Percentiles rank a stretch among this genome's conserved stretches.
These are phyloP conservation scores for Amyelois transitella DNA, from an alignment of 1,140 invertebrate genomes.

Conservation along the genomic window DNA sequence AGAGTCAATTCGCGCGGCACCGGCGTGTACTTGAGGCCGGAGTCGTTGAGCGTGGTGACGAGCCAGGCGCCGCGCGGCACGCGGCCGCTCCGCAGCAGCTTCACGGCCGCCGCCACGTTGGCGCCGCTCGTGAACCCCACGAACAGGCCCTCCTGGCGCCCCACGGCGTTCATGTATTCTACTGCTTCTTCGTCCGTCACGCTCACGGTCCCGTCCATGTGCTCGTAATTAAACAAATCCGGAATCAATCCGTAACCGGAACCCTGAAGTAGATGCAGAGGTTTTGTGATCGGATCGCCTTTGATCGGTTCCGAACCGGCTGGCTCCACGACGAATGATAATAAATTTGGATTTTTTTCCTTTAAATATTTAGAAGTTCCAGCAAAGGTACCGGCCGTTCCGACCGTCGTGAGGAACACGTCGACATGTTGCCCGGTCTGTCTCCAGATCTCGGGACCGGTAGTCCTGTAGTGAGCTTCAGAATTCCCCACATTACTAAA, in stretches of 20 bases:
- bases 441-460: slow-evolving; percentile 61
- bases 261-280: slow-evolving; percentile 57
- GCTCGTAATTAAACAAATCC: slow-evolving; percentile 45
- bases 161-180: slow-evolving; percentile 51
- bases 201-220: slow-evolving; percentile 46
- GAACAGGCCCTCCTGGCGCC: slow-evolving; percentile 54
- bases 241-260: slow-evolving; percentile 61
- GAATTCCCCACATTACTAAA: slow-evolving; percentile 48
- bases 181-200: slow-evolving; percentile 54
- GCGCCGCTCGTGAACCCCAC: slow-evolving; percentile 61
- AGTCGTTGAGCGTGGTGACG: slow-evolving; percentile 54
- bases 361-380: slow-evolving; percentile 55
- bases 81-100: slow-evolving; percentile 43
- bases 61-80: slow-evolving; percentile 53
- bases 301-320: slow-evolving; percentile 52
- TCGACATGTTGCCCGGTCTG: slow-evolving; percentile 58
- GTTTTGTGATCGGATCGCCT: slow-evolving; percentile 49
- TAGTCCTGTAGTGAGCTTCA: slow-evolving; percentile 44
- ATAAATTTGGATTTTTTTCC: slow-evolving; percentile 44
- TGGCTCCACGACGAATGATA: slow-evolving; percentile 51
- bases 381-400: slow-evolving; percentile 54
- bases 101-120: slow-evolving; percentile 55
- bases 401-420: slow-evolving; percentile 53
- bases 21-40: slow-evolving; percentile 52
- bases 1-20: slow-evolving; percentile 21